These are phyloP conservation scores for Rhorus exstirpatorius DNA, from an alignment of 2,888 invertebrate species.

Conservation along the genomic window DNA sequence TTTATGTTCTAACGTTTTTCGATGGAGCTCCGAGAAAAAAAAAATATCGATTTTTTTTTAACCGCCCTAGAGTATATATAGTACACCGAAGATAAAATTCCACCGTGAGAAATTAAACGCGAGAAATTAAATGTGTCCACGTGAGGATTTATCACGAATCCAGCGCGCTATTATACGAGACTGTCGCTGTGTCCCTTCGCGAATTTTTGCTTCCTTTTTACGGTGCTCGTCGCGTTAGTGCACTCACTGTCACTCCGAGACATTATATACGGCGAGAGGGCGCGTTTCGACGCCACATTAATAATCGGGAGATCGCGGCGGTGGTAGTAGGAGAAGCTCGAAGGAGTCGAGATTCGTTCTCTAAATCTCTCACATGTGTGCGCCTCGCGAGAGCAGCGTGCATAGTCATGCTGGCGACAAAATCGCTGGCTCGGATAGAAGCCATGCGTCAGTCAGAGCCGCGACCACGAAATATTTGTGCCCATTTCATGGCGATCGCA, in stretches of 20 bases:
- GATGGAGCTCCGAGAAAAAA: no score
- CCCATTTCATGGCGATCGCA: no score
- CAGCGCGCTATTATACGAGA: slow-evolving; percentile 24
- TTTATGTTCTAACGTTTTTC: no score
- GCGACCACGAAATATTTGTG: slow-evolving; percentile 26
- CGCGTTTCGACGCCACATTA: slow-evolving; percentile 64
- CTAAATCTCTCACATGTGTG: slow-evolving; percentile 59
- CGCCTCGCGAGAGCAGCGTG: slow-evolving; percentile 23
- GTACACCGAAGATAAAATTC: slow-evolving; percentile 12
- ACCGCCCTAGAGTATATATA: no score
- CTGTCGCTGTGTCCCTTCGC: slow-evolving; percentile 27
- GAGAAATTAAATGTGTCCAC: slow-evolving; percentile 19
- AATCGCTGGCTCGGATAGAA: slow-evolving; percentile 45
- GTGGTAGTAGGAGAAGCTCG: slow-evolving; percentile 43
- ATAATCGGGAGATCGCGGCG: slow-evolving; percentile 58
- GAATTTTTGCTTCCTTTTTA: slow-evolving; percentile 37
- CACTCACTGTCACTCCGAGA: slow-evolving; percentile 58
- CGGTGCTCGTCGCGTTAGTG: slow-evolving; percentile 38
- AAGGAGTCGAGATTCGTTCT: slow-evolving; percentile 49
- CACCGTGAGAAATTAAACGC: slow-evolving; percentile 3
- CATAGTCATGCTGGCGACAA: slow-evolving; percentile 48
- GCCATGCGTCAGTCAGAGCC: slow-evolving; percentile 37
- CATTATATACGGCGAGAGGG: slow-evolving; percentile 56
- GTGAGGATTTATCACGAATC: slow-evolving; percentile 11
- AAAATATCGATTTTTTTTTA: no score